These are phyloP conservation scores for Hoplodrina ambigua DNA, from an alignment of 2,888 invertebrate species.

Conservation along the genomic window DNA sequence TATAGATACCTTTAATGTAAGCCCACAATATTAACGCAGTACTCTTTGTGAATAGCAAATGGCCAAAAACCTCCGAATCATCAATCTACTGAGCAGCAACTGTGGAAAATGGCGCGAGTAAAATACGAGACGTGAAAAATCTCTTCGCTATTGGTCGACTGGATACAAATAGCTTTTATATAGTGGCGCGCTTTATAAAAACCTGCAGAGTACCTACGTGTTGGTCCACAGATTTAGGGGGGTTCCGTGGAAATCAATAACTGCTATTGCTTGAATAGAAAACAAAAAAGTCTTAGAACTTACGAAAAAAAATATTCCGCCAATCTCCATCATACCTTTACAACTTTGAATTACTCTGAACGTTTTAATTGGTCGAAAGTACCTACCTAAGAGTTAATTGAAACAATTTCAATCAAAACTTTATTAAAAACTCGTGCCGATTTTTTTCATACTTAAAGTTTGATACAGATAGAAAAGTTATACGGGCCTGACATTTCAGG, in stretches of 20 bases:
- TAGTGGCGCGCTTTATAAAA: conserved; percentile 41
- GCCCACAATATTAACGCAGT: conserved; percentile 51
- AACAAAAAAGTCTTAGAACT: conserved; percentile 10
- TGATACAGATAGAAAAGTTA: conserved; percentile 25
- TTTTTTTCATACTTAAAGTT: conserved; percentile 10
- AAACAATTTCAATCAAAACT: conserved; percentile 43
- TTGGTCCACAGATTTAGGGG: conserved; percentile 24
- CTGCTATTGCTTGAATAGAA: conserved; percentile 7
- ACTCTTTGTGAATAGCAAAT: conserved; percentile 57
- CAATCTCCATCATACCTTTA: conserved; percentile 4
- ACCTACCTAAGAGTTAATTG: conserved; percentile 21
- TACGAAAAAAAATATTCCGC: conserved; percentile 13
- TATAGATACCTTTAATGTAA: conserved; percentile 50
- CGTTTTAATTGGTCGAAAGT: conserved; percentile 20
- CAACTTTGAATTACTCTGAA: conserved; percentile 5
- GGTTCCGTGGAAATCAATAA: conserved; percentile 20
- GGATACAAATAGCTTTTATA: conserved; percentile 59
- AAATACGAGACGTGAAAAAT: conserved; percentile 58
- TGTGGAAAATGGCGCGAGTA: conserved; percentile 51
- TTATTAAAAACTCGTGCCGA: conserved; percentile 7
- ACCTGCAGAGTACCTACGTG: conserved; percentile 29
- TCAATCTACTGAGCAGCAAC: conserved; percentile 54
- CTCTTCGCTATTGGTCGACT: conserved; percentile 56
- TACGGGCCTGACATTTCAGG: conserved; percentile 9
- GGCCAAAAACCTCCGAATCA: conserved; percentile 53